These are phyloP conservation scores for Rhaphigaster nebulosa DNA, from an alignment of 2,888 invertebrate genomes.

Conservation along the genomic window DNA sequence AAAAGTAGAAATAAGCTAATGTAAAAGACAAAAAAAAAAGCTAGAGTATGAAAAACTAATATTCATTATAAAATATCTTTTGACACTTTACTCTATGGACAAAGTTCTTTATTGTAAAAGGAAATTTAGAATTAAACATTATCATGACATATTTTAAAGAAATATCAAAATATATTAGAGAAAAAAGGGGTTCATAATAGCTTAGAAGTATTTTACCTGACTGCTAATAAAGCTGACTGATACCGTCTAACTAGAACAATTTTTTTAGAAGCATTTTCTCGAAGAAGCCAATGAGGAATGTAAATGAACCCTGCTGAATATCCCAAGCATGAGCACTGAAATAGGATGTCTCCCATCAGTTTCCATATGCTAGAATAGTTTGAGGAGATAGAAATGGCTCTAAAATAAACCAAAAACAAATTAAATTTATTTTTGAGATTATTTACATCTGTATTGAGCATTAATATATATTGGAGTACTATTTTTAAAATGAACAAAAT, in stretches of 20 bases:
- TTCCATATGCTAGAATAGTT: conserved; percentile 41
- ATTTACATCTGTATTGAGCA: neutral
- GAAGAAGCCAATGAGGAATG: conserved; percentile 36
- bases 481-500: no score
- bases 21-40: neutral
- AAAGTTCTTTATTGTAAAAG: neutral
- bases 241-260: conserved; percentile 37
- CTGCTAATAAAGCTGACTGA: conserved; percentile 16
- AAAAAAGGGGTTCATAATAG: neutral
- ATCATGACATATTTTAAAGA: neutral
- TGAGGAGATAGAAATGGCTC: neutral
- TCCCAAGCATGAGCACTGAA: conserved; percentile 16
- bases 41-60: neutral
- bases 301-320: conserved; percentile 46
- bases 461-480: no score
- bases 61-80: neutral
- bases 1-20: neutral
- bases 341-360: conserved; percentile 49
- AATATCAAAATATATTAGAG: neutral
- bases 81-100: neutral
- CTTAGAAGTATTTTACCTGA: conserved; percentile 38
- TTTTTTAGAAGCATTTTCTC: conserved; percentile 1
- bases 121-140: neutral
- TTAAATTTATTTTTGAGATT: conserved; percentile 16
- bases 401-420: conserved; percentile 40